These are phyloP conservation scores for Hypolimnas misippus DNA, from an alignment of 2,888 invertebrate genomes.

Conservation along the genomic window DNA sequence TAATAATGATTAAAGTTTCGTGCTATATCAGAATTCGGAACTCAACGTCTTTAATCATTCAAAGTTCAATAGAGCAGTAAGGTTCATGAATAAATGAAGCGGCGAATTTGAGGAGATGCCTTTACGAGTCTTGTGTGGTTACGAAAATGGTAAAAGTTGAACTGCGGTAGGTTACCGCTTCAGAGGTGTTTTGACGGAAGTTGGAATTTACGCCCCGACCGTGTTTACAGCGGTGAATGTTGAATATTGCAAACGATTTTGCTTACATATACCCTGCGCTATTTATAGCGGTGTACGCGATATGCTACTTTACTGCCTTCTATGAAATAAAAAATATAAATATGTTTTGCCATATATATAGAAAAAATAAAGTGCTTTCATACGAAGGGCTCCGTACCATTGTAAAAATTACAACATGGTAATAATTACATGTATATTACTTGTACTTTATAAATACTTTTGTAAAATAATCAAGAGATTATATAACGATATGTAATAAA, in stretches of 20 bases:
- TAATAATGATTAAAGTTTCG: not conserved
- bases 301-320: too few species aligned
- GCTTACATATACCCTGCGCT: not conserved
- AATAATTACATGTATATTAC: too few species aligned
- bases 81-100: constrained; percentile 52
- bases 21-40: not conserved
- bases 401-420: too few species aligned
- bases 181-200: constrained; percentile 47
- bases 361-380: too few species aligned
- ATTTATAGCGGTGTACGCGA: too few species aligned
- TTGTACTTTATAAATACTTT: too few species aligned
- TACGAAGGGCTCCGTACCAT: too few species aligned
- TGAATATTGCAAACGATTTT: constrained; percentile 51
- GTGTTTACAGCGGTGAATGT: constrained; percentile 27
- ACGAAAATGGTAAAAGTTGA: constrained; percentile 48
- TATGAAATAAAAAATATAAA: too few species aligned
- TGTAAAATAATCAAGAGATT: too few species aligned
- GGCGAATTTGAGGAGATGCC: constrained; percentile 46
- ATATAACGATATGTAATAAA: too few species aligned
- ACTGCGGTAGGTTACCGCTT: constrained; percentile 45
- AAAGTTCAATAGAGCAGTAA: constrained; percentile 50
- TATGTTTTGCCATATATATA: not conserved
- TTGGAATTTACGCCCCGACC: constrained; percentile 48
- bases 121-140: constrained; percentile 53
- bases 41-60: not conserved